phyloP scores from a whole-genome alignment of 2,797 vertebrate species.

The Austrolebias charrua region DNA sequence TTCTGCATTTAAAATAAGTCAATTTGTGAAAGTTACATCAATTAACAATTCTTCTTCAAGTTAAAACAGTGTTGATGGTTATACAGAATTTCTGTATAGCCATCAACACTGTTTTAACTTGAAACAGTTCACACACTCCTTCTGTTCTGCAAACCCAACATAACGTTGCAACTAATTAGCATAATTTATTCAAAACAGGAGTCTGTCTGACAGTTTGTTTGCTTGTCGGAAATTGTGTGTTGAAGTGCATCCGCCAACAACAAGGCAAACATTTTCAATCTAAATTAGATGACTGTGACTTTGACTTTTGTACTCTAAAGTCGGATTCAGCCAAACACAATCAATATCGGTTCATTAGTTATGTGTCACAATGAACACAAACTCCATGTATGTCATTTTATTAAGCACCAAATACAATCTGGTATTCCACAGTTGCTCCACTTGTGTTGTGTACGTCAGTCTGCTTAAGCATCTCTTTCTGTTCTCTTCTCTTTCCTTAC shows the following conservation, averaged over 20 bases:
- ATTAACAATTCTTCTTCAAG: too few relatives aligned
- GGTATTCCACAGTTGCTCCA: conserved; percentile 7
- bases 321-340: conserved; percentile 21
- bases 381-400: conserved; percentile 31
- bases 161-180: conserved; percentile 32
- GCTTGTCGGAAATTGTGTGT: conserved; percentile 21
- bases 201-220: conserved; percentile 25
- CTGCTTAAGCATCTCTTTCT: conserved; percentile 7
- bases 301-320: conserved; percentile 35
- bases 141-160: conserved; percentile 19
- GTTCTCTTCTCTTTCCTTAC: conserved; percentile 6
- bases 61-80: too few relatives aligned
- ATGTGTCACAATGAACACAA: conserved; percentile 31
- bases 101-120: conserved; percentile 8
- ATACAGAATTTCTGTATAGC: too few relatives aligned
- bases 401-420: conserved; percentile 28
- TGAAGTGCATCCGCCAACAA: conserved; percentile 4
- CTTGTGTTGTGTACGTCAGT: neutral
- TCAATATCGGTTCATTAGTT: conserved; percentile 20
- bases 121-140: conserved; percentile 21
- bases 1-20: too few relatives aligned
- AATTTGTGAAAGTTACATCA: conserved; percentile 21
- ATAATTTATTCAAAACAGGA: conserved; percentile 50
- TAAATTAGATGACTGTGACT: conserved; percentile 45
- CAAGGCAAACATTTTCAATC: conserved; percentile 37